Base-by-base conservation (phyloP, 2,113 vertebrate genomes). In the Planiliza haematocheilus region DNA sequence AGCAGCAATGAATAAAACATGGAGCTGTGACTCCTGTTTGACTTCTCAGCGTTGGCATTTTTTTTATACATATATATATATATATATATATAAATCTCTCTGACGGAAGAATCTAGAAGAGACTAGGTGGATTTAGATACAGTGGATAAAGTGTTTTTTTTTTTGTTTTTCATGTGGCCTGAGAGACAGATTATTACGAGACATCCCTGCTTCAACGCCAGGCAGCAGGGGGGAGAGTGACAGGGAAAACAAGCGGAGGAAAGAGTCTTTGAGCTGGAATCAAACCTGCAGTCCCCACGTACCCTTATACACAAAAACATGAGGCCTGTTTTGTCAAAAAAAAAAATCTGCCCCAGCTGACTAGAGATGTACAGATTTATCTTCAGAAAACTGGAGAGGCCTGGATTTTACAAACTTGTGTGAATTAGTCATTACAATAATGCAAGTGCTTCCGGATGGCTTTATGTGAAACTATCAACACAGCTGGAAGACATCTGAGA, bases 1-100 rank as follows among this genome's bases (percentile, higher is more conserved):
- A 66, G 50, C 62, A 36, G 8, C 34, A 57, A 89, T 93, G 82
- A 92, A 94, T 91, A 92, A 91, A 92, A 86, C 83, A 93, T 91
- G 2, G 58, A 53, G 66, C 65, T 53, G 70, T 81, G 88, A 91
- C 90, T 93, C 79, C 69, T 85, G 45, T 64, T 83, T 88, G 87
- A 87, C 84, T 88, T 58, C 63, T 60, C 56, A 1, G 8, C 62
- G 61, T 59, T 82, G 80, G 75, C 58, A 46, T 48, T 45, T 71
- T 42, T 61, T 72, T 8, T 51, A 18, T 49, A 12, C 43, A 24
- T 57, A 73, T n/a, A n/a, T n/a, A n/a, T 51, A 18, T 49, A 12
- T 43, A 24, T 57, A 73, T 51, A 18, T 49, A 12, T 43, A 24
- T 57, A 73, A 48, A 64, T 7, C 45, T 70, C 79, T 62, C 38